Evolutionary conservation across 2,113 vertebrate genomes (phyloP).

Genomic region (Tamias sibiricus): DNA sequence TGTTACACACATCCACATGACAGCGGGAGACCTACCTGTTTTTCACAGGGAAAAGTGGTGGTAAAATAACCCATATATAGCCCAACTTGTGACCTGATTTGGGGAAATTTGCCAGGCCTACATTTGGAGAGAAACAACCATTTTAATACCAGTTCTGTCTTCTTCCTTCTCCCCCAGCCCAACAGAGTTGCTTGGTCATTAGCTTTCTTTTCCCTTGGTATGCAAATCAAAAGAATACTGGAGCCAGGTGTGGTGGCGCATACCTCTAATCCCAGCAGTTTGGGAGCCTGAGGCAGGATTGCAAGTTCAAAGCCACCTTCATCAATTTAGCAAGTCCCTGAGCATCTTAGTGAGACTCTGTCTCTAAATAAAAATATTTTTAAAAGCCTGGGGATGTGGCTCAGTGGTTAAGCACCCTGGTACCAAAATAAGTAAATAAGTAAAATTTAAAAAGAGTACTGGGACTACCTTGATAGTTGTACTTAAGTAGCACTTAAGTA

Average conservation of each 20-base stretch:
- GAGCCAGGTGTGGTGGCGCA: no score
- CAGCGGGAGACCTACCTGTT: neutral
- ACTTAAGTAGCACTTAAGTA: neutral
- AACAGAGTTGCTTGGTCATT: neutral
- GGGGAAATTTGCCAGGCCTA: neutral
- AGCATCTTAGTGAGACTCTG: no score
- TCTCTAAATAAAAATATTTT: no score
- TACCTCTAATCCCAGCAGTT: no score
- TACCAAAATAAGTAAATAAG: no score
- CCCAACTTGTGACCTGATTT: neutral
- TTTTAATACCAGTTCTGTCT: neutral
- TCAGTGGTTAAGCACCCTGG: no score
- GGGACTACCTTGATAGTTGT: neutral
- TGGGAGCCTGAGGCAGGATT: no score
- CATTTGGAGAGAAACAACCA: neutral
- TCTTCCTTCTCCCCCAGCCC: neutral
- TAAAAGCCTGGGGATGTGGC: no score
- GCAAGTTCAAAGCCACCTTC: no score
- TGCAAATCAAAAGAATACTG: neutral
- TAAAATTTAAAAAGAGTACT: no score
- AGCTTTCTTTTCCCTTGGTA: constrained; percentile 6
- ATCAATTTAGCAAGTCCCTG: no score
- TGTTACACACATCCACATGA: neutral
- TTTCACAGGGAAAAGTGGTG: neutral
- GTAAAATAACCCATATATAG: neutral